Evolutionary conservation across 2,113 vertebrate genomes (phyloP).

Genomic region (Apus apus): DNA sequence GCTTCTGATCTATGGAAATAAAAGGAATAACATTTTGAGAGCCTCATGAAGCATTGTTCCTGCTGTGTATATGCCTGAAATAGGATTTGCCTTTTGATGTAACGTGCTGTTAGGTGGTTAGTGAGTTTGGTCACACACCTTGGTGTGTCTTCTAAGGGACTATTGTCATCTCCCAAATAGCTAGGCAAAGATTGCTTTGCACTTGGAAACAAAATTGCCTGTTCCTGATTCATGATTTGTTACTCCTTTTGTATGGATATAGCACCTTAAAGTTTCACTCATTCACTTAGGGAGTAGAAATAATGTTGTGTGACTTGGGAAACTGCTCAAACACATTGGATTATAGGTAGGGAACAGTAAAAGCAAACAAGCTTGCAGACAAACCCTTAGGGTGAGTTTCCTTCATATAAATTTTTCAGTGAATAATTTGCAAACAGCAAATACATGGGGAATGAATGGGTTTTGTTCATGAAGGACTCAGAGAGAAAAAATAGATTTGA

Average conservation of each 20-base stretch:
- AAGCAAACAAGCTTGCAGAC: not conserved
- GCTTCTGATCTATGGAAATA: not conserved
- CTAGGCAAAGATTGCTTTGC: not conserved
- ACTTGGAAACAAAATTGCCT: not conserved
- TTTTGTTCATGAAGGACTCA: not conserved
- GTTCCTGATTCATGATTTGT: not conserved
- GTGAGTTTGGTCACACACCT: not conserved
- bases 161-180: not conserved
- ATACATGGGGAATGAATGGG: not conserved
- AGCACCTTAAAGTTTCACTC: not conserved
- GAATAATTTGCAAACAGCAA: constrained; percentile 8
- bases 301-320: not conserved
- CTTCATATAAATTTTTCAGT: constrained; percentile 31
- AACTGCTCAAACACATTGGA: not conserved
- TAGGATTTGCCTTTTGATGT: not conserved
- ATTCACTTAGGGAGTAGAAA: not conserved
- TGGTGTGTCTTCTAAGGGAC: not conserved
- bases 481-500: not conserved
- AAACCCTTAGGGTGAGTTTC: constrained; percentile 9
- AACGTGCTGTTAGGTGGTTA: not conserved
- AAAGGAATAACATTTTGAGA: not conserved
- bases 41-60: not conserved
- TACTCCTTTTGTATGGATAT: not conserved
- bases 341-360: not conserved
- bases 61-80: not conserved